These are phyloP conservation scores for Syritta pipiens DNA, from an alignment of 2,888 invertebrate genomes.

Conservation along the genomic window DNA sequence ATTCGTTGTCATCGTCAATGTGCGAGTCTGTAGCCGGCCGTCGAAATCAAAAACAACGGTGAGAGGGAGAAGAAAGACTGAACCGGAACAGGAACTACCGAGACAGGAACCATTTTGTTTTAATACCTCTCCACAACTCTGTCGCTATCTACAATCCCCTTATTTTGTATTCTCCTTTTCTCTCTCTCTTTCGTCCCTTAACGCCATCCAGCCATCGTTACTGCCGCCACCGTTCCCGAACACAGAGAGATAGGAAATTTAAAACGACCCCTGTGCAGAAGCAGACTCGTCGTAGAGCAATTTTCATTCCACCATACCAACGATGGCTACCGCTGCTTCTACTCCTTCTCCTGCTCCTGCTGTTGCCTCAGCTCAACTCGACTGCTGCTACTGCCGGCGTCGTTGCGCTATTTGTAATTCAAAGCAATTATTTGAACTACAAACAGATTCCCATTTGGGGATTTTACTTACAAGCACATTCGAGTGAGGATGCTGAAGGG, in stretches of 20 bases:
- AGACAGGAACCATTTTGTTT: slow-evolving; percentile 70
- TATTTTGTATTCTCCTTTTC: slow-evolving; percentile 13
- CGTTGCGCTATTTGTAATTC: slow-evolving; percentile 67
- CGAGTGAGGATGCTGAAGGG: slow-evolving; percentile 18
- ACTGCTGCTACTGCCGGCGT: slow-evolving; percentile 23
- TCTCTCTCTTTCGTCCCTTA: too few relatives aligned
- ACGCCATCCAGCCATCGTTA: too few relatives aligned
- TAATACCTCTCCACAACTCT: slow-evolving; percentile 64
- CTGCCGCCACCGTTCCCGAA: background rate
- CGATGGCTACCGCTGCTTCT: slow-evolving; percentile 19
- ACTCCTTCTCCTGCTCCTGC: too few relatives aligned
- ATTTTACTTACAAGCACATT: slow-evolving; percentile 57
- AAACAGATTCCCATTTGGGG: slow-evolving; percentile 69
- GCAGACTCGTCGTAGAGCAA: slow-evolving; percentile 48
- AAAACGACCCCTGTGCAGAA: slow-evolving; percentile 57
- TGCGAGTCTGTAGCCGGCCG: background rate
- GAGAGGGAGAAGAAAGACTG: slow-evolving; percentile 28
- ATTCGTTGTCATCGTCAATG: slow-evolving; percentile 43
- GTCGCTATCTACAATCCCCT: slow-evolving; percentile 54
- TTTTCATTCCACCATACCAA: slow-evolving; percentile 36
- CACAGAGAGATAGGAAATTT: slow-evolving; percentile 55
- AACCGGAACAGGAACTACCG: slow-evolving; percentile 67
- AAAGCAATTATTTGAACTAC: slow-evolving; percentile 70
- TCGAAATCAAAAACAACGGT: too few relatives aligned
- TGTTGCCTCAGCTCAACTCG: slow-evolving; percentile 11